These are phyloP conservation scores for Atractosteus spatula DNA, from an alignment of 2,113 vertebrate species.

Conservation along the genomic window DNA sequence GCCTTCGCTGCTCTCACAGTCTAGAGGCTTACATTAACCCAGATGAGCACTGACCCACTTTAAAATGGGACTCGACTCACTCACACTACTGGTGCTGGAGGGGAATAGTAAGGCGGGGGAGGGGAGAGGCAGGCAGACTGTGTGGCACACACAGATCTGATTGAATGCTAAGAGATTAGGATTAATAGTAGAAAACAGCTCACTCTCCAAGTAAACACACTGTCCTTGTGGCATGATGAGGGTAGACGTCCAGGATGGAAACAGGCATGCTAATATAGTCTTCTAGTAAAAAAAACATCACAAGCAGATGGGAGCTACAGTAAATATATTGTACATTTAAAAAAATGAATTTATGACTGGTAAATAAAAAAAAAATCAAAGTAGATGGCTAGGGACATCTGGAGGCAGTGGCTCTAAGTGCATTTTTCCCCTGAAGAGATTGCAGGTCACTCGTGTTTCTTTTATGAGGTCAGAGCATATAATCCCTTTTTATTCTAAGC, in stretches of 20 bases:
- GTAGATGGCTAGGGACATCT: too few species aligned
- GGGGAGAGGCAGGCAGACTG: conserved; percentile 5
- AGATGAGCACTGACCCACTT: conserved; percentile 54
- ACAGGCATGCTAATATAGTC: background rate
- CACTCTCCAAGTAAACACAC: background rate
- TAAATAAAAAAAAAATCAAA: too few species aligned
- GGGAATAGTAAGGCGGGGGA: background rate
- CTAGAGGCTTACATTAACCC: conserved; percentile 42
- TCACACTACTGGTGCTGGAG: conserved; percentile 4
- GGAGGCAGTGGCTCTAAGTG: too few species aligned
- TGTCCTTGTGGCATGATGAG: background rate
- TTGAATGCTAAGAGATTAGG: background rate
- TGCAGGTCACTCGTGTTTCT: too few species aligned
- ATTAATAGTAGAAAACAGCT: background rate
- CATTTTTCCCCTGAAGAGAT: too few species aligned
- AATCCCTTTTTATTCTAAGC: background rate
- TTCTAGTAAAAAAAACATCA: background rate
- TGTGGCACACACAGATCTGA: background rate
- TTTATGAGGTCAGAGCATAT: background rate
- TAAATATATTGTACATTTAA: too few species aligned
- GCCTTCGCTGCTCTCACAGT: too few species aligned
- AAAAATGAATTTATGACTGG: too few species aligned
- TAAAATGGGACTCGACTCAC: conserved; percentile 1
- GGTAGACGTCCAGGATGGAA: background rate
- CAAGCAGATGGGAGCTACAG: background rate